A percentile compares a stretch with the other conserved stretches of the same genome.
phyloP scores from a whole-genome alignment of 2,888 invertebrate species.

The Amiota mariae region DNA sequence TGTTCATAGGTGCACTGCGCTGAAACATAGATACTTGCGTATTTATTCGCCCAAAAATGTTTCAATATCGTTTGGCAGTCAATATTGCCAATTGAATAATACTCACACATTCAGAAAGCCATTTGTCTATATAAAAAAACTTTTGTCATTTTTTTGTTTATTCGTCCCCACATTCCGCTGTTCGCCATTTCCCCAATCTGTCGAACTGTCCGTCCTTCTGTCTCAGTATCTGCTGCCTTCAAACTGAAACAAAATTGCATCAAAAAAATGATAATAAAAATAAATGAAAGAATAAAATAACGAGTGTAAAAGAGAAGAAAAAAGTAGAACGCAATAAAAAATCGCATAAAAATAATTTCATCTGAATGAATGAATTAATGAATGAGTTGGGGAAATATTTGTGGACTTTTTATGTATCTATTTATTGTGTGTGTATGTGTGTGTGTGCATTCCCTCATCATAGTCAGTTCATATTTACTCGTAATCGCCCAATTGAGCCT shows the following conservation, averaged over 20 bases:
- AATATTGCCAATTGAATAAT: slow-evolving; percentile 54
- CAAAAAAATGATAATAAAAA: slow-evolving; percentile 5
- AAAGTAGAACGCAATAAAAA: slow-evolving; percentile 62
- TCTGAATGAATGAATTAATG: slow-evolving; percentile 56
- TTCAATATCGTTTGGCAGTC: slow-evolving; percentile 38
- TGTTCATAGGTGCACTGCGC: background rate
- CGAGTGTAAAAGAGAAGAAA: slow-evolving; percentile 58
- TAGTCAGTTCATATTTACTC: too few species aligned
- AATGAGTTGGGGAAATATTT: too few species aligned
- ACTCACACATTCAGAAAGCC: too few species aligned
- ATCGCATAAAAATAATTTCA: slow-evolving; percentile 61
- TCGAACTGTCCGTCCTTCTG: slow-evolving; percentile 18
- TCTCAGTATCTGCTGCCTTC: slow-evolving; percentile 51
- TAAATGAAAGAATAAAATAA: slow-evolving; percentile 46
- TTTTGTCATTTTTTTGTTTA: too few species aligned
- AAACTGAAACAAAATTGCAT: slow-evolving; percentile 40
- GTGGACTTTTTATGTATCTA: too few species aligned
- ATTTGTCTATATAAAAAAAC: too few species aligned
- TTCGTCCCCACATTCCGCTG: slow-evolving; percentile 9
- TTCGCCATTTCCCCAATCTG: background rate
- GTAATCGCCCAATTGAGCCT: too few species aligned
- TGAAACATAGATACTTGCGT: slow-evolving; percentile 40
- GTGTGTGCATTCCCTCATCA: too few species aligned
- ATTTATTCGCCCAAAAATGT: slow-evolving; percentile 27
- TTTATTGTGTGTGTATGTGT: too few species aligned